Conservation (phyloP, 1,140 invertebrate species). For the Grapholita molesta region DNA sequence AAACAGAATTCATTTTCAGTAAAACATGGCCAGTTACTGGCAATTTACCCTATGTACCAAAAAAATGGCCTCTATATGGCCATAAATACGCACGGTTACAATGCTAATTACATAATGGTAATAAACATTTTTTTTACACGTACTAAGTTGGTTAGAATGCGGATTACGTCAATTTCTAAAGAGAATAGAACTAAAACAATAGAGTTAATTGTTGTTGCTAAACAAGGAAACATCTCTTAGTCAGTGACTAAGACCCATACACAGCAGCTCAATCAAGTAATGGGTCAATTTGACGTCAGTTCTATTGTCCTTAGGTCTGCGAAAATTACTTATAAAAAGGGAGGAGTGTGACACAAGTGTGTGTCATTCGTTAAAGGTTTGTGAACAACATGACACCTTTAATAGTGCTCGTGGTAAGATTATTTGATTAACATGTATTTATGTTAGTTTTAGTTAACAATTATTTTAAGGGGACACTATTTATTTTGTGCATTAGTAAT, state of each 20-base stretch:
- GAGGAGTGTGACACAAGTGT: neutral
- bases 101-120: no score
- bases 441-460: neutral
- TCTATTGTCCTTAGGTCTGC: slow-evolving; percentile 2
- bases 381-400: neutral
- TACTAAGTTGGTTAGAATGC: neutral
- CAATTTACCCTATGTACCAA: no score
- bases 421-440: neutral
- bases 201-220: neutral
- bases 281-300: neutral
- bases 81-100: no score
- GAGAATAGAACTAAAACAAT: neutral
- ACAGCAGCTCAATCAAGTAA: neutral
- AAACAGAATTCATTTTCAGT: no score
- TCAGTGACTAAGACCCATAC: no score
- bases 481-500: neutral
- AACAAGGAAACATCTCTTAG: neutral
- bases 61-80: no score
- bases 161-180: neutral
- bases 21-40: no score
- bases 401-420: neutral
- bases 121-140: no score
- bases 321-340: neutral
- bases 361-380: neutral
- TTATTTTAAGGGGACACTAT: neutral